Evolutionary conservation across 2,888 invertebrate species (phyloP).

Genomic region (Aleiodes leptofemur): DNA sequence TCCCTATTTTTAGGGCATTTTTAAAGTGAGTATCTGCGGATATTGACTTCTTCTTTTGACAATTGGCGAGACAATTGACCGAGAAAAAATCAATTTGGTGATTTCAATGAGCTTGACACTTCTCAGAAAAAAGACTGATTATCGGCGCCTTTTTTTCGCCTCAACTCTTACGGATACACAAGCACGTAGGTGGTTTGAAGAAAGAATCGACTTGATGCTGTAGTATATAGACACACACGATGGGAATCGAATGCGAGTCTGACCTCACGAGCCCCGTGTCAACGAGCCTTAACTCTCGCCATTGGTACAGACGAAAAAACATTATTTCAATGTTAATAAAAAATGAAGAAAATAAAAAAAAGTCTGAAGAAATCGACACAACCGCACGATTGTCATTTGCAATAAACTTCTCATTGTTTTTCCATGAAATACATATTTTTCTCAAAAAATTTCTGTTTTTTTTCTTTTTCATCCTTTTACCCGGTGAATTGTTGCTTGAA

Average conservation of each 20-base stretch:
- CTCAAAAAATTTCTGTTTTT: too few species aligned
- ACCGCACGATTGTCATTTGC: background rate
- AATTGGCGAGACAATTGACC: background rate
- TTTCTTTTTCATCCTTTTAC: too few species aligned
- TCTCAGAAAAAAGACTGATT: background rate
- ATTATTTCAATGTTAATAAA: conserved; percentile 4
- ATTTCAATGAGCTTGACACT: background rate
- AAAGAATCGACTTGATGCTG: conserved; percentile 33
- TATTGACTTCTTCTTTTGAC: too few species aligned
- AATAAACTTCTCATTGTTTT: too few species aligned
- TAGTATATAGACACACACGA: conserved; percentile 42
- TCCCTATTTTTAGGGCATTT: conserved; percentile 1
- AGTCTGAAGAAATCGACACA: conserved; percentile 1
- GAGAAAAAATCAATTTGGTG: background rate
- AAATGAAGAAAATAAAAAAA: background rate
- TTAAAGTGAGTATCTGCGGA: background rate
- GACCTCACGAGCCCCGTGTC: conserved; percentile 71
- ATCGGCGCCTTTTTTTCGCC: conserved; percentile 45
- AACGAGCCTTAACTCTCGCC: conserved; percentile 70
- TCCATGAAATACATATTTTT: too few species aligned
- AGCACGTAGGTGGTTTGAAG: conserved; percentile 45
- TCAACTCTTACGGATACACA: conserved; percentile 36
- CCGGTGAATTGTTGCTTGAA: background rate
- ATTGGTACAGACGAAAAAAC: conserved; percentile 51
- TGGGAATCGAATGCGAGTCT: conserved; percentile 71